phyloP scores from a whole-genome alignment of 2,888 invertebrate genomes.

The Hoplodrina ambigua region DNA sequence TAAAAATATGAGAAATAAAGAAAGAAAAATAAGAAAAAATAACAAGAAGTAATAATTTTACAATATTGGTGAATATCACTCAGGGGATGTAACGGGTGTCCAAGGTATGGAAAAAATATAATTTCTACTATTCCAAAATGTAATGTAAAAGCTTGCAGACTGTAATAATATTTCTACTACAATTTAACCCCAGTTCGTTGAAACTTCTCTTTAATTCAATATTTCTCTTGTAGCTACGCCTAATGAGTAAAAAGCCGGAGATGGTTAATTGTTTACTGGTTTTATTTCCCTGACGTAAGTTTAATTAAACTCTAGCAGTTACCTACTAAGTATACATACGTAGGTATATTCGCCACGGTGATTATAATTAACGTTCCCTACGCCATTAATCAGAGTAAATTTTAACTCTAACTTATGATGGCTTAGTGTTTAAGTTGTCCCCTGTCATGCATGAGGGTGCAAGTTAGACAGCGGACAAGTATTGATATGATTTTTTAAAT shows the following conservation, averaged over 20 bases:
- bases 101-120: no score
- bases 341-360: neutral
- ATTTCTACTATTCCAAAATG: neutral
- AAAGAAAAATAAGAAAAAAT: no score
- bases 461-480: no score
- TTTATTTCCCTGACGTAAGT: constrained; percentile 42
- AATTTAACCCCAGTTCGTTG: constrained; percentile 30
- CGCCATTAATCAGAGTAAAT: no score
- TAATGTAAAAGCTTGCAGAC: neutral
- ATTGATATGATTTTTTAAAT: no score
- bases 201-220: constrained; percentile 46
- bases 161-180: neutral
- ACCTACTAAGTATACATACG: neutral
- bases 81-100: no score
- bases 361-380: constrained; percentile 11
- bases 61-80: no score
- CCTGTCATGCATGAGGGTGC: no score
- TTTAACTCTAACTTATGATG: no score
- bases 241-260: constrained; percentile 47
- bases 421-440: no score
- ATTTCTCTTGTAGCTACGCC: constrained; percentile 37
- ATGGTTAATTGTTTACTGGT: constrained; percentile 41
- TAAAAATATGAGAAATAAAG: no score
- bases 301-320: constrained; percentile 49
- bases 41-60: no score